Base-by-base conservation (phyloP, 1,140 invertebrate genomes). In the Dinothrombium tinctorium region DNA sequence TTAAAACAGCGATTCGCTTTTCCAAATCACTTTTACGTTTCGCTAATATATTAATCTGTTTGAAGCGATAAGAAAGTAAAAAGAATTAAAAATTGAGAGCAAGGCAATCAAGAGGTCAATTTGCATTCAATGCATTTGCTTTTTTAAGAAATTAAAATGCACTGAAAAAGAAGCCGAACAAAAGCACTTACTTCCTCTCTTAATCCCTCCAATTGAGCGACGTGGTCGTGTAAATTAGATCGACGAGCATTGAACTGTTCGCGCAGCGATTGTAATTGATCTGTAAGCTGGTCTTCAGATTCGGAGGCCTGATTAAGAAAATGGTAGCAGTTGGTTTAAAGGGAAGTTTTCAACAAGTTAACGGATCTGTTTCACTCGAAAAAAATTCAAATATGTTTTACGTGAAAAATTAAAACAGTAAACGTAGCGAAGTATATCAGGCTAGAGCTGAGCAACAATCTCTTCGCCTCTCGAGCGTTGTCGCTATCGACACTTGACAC, bases 21-120 rank as follows among this genome's bases (percentile, higher is more conserved):
- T 89, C 83, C 43, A 89, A 57, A 49, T 87, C 83, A 37, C 67
- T 65, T 53, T 78, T 79, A 56, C 82, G 79, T 51, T 80, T 76
- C 22, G 69, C 72, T 37, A 86, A 69, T 43, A 87, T 56, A 49
- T 76, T 71, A 44, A 87, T 71, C 72, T 75, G 50, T 25, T 17
- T n/a, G 12, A 21, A 20, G 39, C 37, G 25, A 33, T 41, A 35
- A 38, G 43, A 28, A 46, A 24, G 9, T n/a, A 29, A 19, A 41
- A 38, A 26, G 15, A 26, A 8, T 7, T n/a, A n/a, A n/a, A n/a
- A n/a, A n/a, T n/a, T n/a, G n/a, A 9, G 26, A 8, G 8, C 26
- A 8, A 15, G 33, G 8, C 9, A 36, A 14, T 9, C 14, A 36
- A 36, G n/a, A n/a, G n/a, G n/a, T n/a, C n/a, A n/a, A n/a, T n/a